These are phyloP conservation scores for Glaucidium brasilianum DNA, from an alignment of 2,113 vertebrate species.

Conservation along the genomic window DNA sequence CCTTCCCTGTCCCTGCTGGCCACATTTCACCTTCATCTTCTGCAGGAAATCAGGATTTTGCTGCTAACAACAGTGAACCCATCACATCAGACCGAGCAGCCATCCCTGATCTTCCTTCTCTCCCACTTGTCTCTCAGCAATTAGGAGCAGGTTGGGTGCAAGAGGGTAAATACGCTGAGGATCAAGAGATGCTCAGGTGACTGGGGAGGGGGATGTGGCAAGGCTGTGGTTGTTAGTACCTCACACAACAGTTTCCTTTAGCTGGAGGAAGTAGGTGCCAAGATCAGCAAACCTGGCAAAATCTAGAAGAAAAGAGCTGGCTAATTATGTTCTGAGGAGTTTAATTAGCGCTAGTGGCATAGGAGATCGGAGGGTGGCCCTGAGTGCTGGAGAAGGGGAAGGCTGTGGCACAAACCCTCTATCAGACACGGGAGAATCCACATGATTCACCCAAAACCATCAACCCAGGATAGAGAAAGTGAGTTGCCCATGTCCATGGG, in stretches of 20 bases:
- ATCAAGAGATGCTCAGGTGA: neutral
- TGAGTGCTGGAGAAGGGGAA: neutral
- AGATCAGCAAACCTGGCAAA: neutral
- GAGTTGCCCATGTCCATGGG: accelerated
- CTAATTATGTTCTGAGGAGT: neutral
- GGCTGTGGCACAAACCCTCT: neutral
- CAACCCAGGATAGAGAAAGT: neutral
- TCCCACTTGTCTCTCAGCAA: no score
- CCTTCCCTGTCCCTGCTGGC: no score
- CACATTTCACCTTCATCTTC: neutral
- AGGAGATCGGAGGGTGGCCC: neutral
- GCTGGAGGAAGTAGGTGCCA: neutral
- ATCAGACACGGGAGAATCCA: neutral
- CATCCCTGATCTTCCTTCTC: neutral
- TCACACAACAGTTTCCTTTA: neutral
- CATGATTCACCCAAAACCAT: neutral
- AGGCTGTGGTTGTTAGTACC: neutral
- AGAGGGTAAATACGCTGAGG: neutral
- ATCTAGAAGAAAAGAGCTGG: neutral
- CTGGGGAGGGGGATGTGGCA: neutral
- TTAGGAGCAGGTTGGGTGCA: neutral
- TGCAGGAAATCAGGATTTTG: neutral
- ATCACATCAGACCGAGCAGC: neutral
- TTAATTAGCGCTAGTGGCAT: neutral
- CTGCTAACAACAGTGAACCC: neutral